Conservation (phyloP, 2,797 vertebrate genomes). For the Pipistrellus pipistrellus region DNA sequence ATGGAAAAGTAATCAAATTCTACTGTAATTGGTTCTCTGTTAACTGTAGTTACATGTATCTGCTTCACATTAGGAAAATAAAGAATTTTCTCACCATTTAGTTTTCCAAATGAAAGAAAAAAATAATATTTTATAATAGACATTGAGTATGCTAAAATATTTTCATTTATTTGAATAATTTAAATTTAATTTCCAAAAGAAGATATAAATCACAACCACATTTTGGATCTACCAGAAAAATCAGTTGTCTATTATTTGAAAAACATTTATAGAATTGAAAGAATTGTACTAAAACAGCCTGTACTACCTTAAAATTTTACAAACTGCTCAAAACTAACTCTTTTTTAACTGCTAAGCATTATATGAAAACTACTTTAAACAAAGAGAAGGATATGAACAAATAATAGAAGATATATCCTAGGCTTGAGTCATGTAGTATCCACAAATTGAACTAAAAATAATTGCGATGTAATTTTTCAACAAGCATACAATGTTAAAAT, state of each 20-base stretch:
- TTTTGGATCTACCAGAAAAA: constrained; percentile 42
- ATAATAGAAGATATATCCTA: constrained; percentile 16
- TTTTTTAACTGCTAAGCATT: constrained; percentile 49
- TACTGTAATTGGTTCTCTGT: constrained; percentile 16
- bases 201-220: not conserved
- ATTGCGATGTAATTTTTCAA: not conserved
- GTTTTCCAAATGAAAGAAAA: constrained; percentile 60
- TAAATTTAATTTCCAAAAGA: constrained; percentile 32
- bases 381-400: not conserved
- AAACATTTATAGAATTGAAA: constrained; percentile 32
- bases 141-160: constrained; percentile 45
- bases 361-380: constrained; percentile 1
- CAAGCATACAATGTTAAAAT: constrained; percentile 22
- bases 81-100: constrained; percentile 54
- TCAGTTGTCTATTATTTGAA: not conserved
- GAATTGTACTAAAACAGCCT: constrained; percentile 19
- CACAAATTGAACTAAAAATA: constrained; percentile 42
- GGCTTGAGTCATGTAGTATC: not conserved
- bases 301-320: not conserved
- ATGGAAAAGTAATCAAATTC: constrained; percentile 43
- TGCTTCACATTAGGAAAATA: constrained; percentile 28
- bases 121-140: constrained; percentile 37
- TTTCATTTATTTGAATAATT: constrained; percentile 51
- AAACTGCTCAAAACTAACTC: not conserved
- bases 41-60: constrained; percentile 31